Conservation (phyloP, 2,888 invertebrate species). For the Elmis aenea region DNA sequence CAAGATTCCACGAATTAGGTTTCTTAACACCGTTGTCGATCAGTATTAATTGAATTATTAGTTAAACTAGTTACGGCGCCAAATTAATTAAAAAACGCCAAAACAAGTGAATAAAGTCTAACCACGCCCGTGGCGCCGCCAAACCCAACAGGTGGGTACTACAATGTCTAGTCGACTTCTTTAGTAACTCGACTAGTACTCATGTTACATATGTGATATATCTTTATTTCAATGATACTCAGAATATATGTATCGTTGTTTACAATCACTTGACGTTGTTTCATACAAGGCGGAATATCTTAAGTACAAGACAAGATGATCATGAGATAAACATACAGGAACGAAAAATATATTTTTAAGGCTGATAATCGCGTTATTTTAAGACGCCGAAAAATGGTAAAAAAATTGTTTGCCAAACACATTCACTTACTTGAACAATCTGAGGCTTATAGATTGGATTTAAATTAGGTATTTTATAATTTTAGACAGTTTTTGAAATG, state of each 20-base stretch:
- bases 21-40: constrained; percentile 7
- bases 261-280: too few species aligned
- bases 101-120: constrained; percentile 33
- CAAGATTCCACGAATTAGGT: constrained; percentile 11
- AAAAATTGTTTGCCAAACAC: too few species aligned
- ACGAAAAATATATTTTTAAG: too few species aligned
- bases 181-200: constrained; percentile 1
- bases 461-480: too few species aligned
- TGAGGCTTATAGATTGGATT: too few species aligned
- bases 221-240: constrained; percentile 3
- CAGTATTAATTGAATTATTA: constrained; percentile 15
- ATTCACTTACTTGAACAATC: too few species aligned
- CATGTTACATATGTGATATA: constrained; percentile 1
- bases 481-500: too few species aligned
- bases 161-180: constrained; percentile 22
- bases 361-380: too few species aligned
- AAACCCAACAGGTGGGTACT: constrained; percentile 43
- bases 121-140: constrained; percentile 44
- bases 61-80: constrained; percentile 26
- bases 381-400: too few species aligned
- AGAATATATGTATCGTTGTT: constrained; percentile 1
- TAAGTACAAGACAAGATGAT: too few species aligned
- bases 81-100: constrained; percentile 31
- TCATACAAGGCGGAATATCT: too few species aligned
- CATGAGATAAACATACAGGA: too few species aligned